Percentiles rank a stretch among this genome's conserved stretches.
These are phyloP conservation scores for Eulemur coronatus DNA, from an alignment of 2,797 vertebrate species.

Conservation along the genomic window DNA sequence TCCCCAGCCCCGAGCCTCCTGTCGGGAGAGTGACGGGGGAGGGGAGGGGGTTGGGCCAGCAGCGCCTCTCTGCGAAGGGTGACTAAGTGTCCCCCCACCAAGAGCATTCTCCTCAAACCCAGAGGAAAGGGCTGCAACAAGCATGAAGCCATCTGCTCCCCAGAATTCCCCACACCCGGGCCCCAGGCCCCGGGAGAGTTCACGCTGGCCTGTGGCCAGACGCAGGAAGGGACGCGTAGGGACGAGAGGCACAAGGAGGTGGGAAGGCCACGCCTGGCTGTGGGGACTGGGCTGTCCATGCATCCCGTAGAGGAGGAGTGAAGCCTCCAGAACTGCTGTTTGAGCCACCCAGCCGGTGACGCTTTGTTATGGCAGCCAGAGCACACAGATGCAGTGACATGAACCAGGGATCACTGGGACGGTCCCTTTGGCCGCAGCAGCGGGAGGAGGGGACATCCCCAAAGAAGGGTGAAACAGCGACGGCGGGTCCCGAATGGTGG, in stretches of 20 bases:
- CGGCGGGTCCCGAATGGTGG: not conserved
- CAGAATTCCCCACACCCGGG: not conserved
- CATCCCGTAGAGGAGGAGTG: not conserved
- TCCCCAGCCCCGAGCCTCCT: not conserved
- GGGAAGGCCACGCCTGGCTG: not conserved
- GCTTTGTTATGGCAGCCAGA: not conserved
- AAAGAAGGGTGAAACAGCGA: not conserved
- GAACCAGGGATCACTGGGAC: not conserved
- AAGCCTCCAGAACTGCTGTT: not conserved
- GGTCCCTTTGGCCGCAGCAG: not conserved
- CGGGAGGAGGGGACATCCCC: not conserved
- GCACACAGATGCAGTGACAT: not conserved
- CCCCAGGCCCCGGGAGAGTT: not conserved
- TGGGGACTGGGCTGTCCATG: fast-evolving
- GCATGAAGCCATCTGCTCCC: not conserved
- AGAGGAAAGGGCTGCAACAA: not conserved
- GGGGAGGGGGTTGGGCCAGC: not conserved
- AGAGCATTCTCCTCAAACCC: not conserved
- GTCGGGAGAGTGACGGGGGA: not conserved
- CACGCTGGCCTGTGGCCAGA: not conserved
- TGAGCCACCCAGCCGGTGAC: not conserved
- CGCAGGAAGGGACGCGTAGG: too few species aligned
- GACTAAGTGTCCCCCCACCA: not conserved
- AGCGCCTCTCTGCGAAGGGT: not conserved
- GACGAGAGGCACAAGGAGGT: fast-evolving